A percentile compares a stretch with the other conserved stretches of the same genome.
Evolutionary conservation across 2,797 vertebrate species (phyloP).

Genomic region (Pangasius sanitwongsei): DNA sequence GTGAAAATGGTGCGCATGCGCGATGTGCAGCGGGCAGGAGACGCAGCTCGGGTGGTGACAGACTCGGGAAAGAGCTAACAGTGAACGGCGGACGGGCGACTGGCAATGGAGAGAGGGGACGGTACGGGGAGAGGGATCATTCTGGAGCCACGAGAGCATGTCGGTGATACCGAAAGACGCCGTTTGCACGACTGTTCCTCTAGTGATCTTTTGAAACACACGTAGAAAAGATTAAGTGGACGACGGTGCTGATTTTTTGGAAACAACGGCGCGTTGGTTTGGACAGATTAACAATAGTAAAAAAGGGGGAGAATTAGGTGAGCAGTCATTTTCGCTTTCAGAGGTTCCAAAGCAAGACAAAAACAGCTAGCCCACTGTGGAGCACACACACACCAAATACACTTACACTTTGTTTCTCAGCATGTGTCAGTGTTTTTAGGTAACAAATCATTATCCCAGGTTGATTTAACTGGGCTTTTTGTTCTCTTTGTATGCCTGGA

Average conservation of each 20-base stretch:
- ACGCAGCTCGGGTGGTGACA: slow-evolving; percentile 45
- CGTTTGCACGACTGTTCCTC: slow-evolving; percentile 33
- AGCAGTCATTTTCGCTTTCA: slow-evolving; percentile 50
- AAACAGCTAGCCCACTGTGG: not conserved
- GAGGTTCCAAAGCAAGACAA: slow-evolving; percentile 29
- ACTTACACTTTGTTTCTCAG: not conserved
- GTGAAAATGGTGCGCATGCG: slow-evolving; percentile 26
- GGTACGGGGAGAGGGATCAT: slow-evolving; percentile 61
- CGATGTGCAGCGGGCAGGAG: not conserved
- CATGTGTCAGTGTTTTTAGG: not conserved
- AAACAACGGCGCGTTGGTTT: slow-evolving; percentile 54
- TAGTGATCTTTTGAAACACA: slow-evolving; percentile 35
- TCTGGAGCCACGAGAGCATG: slow-evolving; percentile 52
- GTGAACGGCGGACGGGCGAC: slow-evolving; percentile 18
- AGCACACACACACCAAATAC: not conserved
- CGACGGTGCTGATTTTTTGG: slow-evolving; percentile 42
- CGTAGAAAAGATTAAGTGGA: slow-evolving; percentile 19
- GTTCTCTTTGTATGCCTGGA: slow-evolving; percentile 10
- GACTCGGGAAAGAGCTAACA: slow-evolving; percentile 25
- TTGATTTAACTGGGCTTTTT: not conserved
- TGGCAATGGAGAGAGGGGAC: slow-evolving; percentile 60
- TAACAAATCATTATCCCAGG: not conserved
- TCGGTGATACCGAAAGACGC: slow-evolving; percentile 39
- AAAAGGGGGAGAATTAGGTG: slow-evolving; percentile 55
- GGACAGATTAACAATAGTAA: slow-evolving; percentile 42